A percentile compares a stretch with the other conserved stretches of the same genome.
Conservation (phyloP, 2,797 vertebrate species). For the Gymnopithys bicolor region DNA sequence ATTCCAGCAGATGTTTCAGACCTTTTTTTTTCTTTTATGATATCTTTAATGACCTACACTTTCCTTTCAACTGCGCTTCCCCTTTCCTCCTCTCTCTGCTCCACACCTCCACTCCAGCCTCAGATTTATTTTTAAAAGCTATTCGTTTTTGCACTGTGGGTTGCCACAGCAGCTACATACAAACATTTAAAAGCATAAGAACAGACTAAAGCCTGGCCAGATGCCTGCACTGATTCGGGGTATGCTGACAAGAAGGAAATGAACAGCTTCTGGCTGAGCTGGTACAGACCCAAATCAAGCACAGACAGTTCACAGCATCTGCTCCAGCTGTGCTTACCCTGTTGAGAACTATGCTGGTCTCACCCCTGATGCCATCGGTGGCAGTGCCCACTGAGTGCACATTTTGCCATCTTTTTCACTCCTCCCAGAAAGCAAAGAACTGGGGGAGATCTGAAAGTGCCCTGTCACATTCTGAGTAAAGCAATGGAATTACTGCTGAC, state of each 20-base stretch:
- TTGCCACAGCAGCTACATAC: slow-evolving; percentile 34
- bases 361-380: fast-evolving
- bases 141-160: not conserved
- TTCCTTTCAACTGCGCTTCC: slow-evolving; percentile 42
- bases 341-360: not conserved
- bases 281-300: not conserved
- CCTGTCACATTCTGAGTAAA: not conserved
- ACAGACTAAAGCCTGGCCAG: not conserved
- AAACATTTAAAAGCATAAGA: slow-evolving; percentile 2
- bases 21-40: not conserved
- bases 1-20: slow-evolving; percentile 32
- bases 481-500: not conserved
- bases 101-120: not conserved
- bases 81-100: slow-evolving; percentile 17
- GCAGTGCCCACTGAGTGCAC: not conserved
- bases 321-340: not conserved
- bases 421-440: not conserved
- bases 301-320: not conserved
- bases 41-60: not conserved
- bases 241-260: not conserved
- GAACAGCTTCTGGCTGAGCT: not conserved
- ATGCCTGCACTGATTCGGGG: fast-evolving
- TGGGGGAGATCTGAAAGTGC: not conserved
- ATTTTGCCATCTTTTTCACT: not conserved
- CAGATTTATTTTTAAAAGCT: slow-evolving; percentile 15